Evolutionary conservation across 2,888 invertebrate species (phyloP).

Genomic region (Spialia ferax): DNA sequence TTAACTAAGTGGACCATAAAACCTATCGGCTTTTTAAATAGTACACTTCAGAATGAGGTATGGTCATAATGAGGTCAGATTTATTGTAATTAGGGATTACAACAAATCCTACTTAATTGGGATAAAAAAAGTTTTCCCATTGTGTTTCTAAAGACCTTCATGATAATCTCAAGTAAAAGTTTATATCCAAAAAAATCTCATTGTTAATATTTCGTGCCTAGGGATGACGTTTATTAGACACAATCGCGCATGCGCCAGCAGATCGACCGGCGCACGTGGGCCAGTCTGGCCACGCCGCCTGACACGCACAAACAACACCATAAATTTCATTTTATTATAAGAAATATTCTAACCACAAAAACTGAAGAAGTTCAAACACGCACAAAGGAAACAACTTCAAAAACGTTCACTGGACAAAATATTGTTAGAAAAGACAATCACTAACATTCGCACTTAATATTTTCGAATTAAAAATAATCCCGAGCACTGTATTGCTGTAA

Average conservation of each 20-base stretch:
- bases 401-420: slow-evolving; percentile 7
- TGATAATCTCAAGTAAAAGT: too few species aligned
- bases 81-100: too few species aligned
- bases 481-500: not conserved
- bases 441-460: not conserved
- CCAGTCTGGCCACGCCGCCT: slow-evolving; percentile 42
- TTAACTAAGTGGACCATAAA: too few species aligned
- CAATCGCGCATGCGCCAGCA: slow-evolving; percentile 4
- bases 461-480: not conserved
- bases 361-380: slow-evolving; percentile 13
- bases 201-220: not conserved
- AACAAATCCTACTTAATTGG: too few species aligned
- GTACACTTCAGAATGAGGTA: too few species aligned
- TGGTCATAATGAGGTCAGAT: too few species aligned
- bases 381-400: not conserved
- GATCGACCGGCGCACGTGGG: slow-evolving; percentile 78
- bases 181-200: not conserved
- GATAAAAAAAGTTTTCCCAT: too few species aligned
- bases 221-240: not conserved
- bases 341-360: not conserved
- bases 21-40: too few species aligned
- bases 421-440: slow-evolving; percentile 7
- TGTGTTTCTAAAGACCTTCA: too few species aligned
- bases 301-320: slow-evolving; percentile 52
- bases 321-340: not conserved